Conservation (phyloP, 2,113 vertebrate species). For the Ancistrus triradiatus region DNA sequence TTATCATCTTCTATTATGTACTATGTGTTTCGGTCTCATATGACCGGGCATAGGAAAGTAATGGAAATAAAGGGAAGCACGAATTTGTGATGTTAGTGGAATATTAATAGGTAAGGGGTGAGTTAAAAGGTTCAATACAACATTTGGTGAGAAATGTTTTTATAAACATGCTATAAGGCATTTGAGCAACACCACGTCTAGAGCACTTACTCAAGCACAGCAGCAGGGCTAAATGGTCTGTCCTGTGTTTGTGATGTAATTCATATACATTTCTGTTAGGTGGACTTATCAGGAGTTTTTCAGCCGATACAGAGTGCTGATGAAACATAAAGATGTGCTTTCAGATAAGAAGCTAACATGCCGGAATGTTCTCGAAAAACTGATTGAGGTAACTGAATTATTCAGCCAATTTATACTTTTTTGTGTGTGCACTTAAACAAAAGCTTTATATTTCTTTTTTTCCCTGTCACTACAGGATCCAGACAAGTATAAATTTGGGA, state of each 20-base stretch:
- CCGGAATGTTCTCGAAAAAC: conserved; percentile 83
- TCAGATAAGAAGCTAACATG: conserved; percentile 84
- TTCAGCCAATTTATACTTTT: not conserved
- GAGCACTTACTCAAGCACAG: too few relatives aligned
- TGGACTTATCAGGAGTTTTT: conserved; percentile 99
- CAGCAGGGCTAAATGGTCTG: not conserved
- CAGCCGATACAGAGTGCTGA: conserved; percentile 88
- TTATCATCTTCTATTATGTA: too few relatives aligned
- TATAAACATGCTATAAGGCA: too few relatives aligned
- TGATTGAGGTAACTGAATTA: conserved; percentile 73
- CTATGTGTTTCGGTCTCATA: too few relatives aligned
- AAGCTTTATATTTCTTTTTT: not conserved
- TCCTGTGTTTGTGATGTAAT: not conserved
- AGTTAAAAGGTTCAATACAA: too few relatives aligned
- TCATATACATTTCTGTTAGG: conserved; percentile 61
- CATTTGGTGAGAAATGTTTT: too few relatives aligned
- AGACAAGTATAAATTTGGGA: conserved; percentile 94
- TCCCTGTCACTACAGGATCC: conserved; percentile 69
- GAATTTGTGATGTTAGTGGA: too few relatives aligned
- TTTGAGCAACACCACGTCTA: too few relatives aligned
- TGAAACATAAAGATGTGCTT: conserved; percentile 88
- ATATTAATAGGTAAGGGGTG: too few relatives aligned
- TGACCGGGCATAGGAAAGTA: too few relatives aligned
- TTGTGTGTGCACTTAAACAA: not conserved
- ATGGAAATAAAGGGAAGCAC: too few relatives aligned